Conservation (phyloP, 1,140 invertebrate genomes). For the Drosophila erecta region DNA sequence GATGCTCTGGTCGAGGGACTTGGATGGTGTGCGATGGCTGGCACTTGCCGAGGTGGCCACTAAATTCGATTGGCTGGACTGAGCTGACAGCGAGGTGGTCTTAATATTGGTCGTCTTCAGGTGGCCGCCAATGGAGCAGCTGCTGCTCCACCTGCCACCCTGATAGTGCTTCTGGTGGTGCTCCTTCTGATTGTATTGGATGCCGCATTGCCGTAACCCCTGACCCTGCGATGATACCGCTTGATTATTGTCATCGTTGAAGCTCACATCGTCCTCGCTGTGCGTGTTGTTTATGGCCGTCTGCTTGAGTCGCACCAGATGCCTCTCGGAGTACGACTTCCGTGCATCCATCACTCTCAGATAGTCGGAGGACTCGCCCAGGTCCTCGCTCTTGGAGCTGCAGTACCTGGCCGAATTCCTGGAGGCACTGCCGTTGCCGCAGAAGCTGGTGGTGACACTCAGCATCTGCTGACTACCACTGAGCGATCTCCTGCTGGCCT, state of each 20-base stretch:
- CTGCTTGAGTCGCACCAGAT: conserved; percentile 79
- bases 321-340: conserved; percentile 81
- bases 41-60: conserved; percentile 52
- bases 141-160: conserved; percentile 73
- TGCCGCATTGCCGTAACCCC: conserved; percentile 24
- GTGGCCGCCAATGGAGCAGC: conserved; percentile 74
- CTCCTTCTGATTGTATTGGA: conserved; percentile 34
- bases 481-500: conserved; percentile 63
- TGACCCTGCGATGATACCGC: conserved; percentile 45
- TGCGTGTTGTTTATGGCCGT: conserved; percentile 81
- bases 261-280: conserved; percentile 80
- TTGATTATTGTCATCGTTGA: conserved; percentile 83
- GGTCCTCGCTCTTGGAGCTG: conserved; percentile 81
- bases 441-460: conserved; percentile 78
- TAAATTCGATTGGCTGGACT: conserved; percentile 82
- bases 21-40: conserved; percentile 69
- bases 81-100: conserved; percentile 80
- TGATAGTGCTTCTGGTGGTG: conserved; percentile 29
- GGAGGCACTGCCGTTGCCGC: conserved; percentile 41
- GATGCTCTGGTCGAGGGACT: conserved; percentile 65
- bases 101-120: conserved; percentile 84
- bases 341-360: conserved; percentile 78
- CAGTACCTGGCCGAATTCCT: conserved; percentile 62
- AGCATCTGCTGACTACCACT: conserved; percentile 76
- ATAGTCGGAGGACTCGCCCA: conserved; percentile 74